Evolutionary conservation across 2,113 vertebrate genomes (phyloP).

Genomic region (Phrynosoma blainvillii): DNA sequence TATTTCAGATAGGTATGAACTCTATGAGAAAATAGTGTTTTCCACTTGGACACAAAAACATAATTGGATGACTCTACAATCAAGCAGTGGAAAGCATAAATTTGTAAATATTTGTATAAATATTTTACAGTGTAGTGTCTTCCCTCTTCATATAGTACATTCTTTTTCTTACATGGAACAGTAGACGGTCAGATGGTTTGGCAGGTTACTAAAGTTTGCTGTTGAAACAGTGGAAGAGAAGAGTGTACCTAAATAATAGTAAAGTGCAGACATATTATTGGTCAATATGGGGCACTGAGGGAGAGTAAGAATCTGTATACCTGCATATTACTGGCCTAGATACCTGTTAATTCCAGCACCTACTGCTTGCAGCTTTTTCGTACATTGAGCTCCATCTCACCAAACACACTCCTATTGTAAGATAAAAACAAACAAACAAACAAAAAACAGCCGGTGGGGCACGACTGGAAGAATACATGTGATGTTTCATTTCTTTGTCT

Average conservation of each 20-base stretch:
- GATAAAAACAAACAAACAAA: neutral
- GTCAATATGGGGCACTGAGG: neutral
- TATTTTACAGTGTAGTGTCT: neutral
- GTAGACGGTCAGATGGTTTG: neutral
- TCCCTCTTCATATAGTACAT: neutral
- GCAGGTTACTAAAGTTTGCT: too few relatives aligned
- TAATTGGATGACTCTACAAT: neutral
- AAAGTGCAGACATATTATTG: neutral
- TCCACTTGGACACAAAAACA: neutral
- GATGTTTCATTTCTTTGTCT: neutral
- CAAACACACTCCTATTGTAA: neutral
- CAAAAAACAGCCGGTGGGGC: neutral
- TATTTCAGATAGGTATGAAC: constrained; percentile 30
- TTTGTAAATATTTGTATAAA: neutral
- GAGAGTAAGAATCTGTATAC: neutral
- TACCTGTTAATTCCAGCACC: neutral
- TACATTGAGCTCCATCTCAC: neutral
- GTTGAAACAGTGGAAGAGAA: neutral
- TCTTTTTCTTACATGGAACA: neutral
- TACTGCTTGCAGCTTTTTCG: neutral
- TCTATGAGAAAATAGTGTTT: neutral
- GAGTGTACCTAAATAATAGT: too few relatives aligned
- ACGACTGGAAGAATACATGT: neutral
- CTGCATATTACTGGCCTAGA: neutral
- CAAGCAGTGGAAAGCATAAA: neutral